A percentile compares a stretch with the other conserved stretches of the same genome.
Conservation (phyloP, 2,888 invertebrate genomes). For the Ariolimax columbianus region DNA sequence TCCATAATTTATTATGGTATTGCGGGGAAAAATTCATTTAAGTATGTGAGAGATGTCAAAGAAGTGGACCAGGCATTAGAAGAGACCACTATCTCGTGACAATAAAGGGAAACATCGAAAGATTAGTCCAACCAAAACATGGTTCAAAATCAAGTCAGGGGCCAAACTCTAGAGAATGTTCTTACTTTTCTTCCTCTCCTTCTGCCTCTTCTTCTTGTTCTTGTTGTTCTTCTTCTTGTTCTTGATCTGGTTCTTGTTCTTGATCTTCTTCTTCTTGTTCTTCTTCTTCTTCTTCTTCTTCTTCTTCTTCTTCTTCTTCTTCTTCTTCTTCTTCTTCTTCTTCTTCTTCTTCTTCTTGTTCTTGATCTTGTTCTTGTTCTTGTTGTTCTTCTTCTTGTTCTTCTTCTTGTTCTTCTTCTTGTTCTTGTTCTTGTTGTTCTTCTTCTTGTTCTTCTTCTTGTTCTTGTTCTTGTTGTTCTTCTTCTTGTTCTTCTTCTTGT, state of each 20-base stretch:
- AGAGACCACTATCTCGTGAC: too few relatives aligned
- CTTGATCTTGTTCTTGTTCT: not conserved
- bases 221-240: not conserved
- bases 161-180: too few relatives aligned
- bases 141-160: too few relatives aligned
- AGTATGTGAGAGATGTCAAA: too few relatives aligned
- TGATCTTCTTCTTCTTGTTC: not conserved
- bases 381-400: not conserved
- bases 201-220: not conserved
- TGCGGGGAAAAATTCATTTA: too few relatives aligned
- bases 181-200: not conserved
- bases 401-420: not conserved
- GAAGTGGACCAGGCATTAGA: too few relatives aligned
- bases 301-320: not conserved
- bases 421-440: not conserved
- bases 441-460: not conserved
- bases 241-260: not conserved
- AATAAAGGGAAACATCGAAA: too few relatives aligned
- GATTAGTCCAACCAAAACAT: too few relatives aligned
- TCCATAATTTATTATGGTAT: too few relatives aligned
- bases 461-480: not conserved
- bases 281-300: not conserved
- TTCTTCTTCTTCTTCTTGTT: not conserved
- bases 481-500: constrained; percentile 6
- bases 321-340: not conserved